Evolutionary conservation across 2,888 invertebrate species (phyloP).

Genomic region (Caenorhabditis japonica): DNA sequence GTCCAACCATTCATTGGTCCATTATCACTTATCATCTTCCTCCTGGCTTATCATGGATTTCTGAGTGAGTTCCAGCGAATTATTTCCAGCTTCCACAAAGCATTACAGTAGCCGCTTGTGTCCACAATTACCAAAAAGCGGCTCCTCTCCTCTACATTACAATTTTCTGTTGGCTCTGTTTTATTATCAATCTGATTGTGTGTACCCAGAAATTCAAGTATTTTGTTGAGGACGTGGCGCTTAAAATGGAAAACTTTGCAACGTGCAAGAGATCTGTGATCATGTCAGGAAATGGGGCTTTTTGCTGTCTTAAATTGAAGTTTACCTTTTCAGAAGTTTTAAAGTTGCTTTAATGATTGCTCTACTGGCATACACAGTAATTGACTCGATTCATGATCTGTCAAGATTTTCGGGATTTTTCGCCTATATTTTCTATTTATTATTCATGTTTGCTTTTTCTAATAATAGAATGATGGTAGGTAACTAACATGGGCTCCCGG

Average conservation of each 20-base stretch:
- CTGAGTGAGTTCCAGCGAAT: constrained; percentile 39
- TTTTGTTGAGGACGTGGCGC: constrained; percentile 15
- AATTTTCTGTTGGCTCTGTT: constrained; percentile 44
- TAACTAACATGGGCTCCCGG: too few relatives aligned
- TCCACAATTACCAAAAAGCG: constrained; percentile 54
- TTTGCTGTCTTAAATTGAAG: not conserved
- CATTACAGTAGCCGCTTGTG: constrained; percentile 55
- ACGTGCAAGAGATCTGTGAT: constrained; percentile 16
- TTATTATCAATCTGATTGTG: constrained; percentile 18
- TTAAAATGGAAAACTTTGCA: constrained; percentile 14
- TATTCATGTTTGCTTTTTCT: constrained; percentile 69
- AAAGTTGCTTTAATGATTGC: constrained; percentile 51
- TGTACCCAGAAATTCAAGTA: constrained; percentile 3
- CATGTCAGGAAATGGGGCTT: constrained; percentile 21
- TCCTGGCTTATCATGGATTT: constrained; percentile 48
- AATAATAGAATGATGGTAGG: constrained; percentile 63
- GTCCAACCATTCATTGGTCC: constrained; percentile 25
- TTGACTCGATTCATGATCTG: constrained; percentile 58
- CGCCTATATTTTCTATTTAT: constrained; percentile 71
- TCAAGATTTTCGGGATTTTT: constrained; percentile 68
- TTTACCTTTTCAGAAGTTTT: constrained; percentile 13
- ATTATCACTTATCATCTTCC: constrained; percentile 7
- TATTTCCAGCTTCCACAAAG: too few relatives aligned
- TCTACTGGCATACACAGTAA: constrained; percentile 47
- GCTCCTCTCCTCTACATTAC: constrained; percentile 55